phyloP scores from a whole-genome alignment of 1,140 invertebrate genomes.

The Sycobia sp. region DNA sequence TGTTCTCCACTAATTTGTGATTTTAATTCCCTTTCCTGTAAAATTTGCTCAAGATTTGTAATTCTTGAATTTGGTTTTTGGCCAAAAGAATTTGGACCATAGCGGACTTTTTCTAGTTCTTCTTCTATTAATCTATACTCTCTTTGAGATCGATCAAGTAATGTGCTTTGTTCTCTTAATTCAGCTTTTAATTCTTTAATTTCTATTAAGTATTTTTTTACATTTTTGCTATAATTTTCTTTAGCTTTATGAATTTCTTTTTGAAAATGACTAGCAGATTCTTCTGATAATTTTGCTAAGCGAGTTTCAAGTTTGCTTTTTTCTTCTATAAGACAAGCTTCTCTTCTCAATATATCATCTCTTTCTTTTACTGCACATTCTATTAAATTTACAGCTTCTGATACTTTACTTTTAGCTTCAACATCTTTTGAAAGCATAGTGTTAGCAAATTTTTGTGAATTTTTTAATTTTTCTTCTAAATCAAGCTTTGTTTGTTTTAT shows the following conservation, averaged over 20 bases:
- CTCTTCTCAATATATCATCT: conserved; percentile 59
- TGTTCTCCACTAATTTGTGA: conserved; percentile 47
- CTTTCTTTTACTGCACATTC: conserved; percentile 62
- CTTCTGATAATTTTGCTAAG: conserved; percentile 43
- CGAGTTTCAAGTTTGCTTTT: conserved; percentile 42
- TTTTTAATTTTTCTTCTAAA: conserved; percentile 46
- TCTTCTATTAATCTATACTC: conserved; percentile 62
- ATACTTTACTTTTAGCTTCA: conserved; percentile 53
- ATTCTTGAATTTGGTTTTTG: conserved; percentile 56
- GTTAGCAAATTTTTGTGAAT: conserved; percentile 39
- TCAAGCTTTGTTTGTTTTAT: conserved; percentile 40
- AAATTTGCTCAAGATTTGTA: conserved; percentile 59
- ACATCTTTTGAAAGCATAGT: conserved; percentile 44
- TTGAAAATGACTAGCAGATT: conserved; percentile 46
- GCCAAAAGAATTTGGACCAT: conserved; percentile 51
- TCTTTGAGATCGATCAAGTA: conserved; percentile 51
- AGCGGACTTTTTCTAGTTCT: conserved; percentile 57
- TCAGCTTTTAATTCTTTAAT: conserved; percentile 55
- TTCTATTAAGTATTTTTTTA: conserved; percentile 50
- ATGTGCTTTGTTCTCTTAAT: conserved; percentile 48
- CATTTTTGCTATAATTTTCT: conserved; percentile 45
- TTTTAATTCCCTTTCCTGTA: conserved; percentile 55
- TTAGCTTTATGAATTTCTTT: conserved; percentile 43
- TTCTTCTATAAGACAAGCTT: conserved; percentile 54
- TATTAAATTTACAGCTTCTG: conserved; percentile 61